Base-by-base conservation (phyloP, 2,888 invertebrate species). In the Prosapia bicincta region DNA sequence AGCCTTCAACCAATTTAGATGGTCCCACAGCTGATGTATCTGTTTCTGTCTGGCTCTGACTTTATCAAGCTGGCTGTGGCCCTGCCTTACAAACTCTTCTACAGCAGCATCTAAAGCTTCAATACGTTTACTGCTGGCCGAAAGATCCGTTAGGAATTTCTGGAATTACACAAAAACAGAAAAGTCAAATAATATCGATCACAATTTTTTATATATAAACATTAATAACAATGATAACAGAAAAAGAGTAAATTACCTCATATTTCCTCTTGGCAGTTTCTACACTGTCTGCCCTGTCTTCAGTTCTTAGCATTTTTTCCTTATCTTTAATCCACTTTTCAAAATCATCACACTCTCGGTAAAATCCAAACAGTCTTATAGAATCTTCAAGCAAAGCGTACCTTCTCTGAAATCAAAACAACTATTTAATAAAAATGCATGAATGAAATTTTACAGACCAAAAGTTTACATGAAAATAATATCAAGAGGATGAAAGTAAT, bases 241-340 rank as follows among this genome's bases (percentile, higher is more conserved):
- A 24, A 73, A 24, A 67, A 28, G 20, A 68, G 24, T n/a, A 28
- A 6, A 66, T 73, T 81, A 88, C 88, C 84, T 98, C 98, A 85
- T 97, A 98, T 85, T 97, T 97, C 83, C 97, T 90, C 85, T 95
- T 95, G 28, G 97, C 96, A 66, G 93, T 95, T 81, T 96, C 96
- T 13, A 98, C 96, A 81, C 93, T 95, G 79, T 98, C 97, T 15
- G 91, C 90, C 0, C 92, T 90, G 78, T 97, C 97, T 71, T 95
- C 94, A 3, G 92, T 89, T 67, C 93, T 87, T 74, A 97, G 87
- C 87, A 97, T 89, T 83, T 93, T 92, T 84, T 98, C 97, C 85
- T 97, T 97, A 80, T 98, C 98, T 82, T 92, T 93, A 85, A 98
- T 97, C 98, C 99, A 99, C 81, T 92, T 92, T 85, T 98, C 98